Conservation (phyloP, 2,113 vertebrate species). For the Dermatemys mawii region DNA sequence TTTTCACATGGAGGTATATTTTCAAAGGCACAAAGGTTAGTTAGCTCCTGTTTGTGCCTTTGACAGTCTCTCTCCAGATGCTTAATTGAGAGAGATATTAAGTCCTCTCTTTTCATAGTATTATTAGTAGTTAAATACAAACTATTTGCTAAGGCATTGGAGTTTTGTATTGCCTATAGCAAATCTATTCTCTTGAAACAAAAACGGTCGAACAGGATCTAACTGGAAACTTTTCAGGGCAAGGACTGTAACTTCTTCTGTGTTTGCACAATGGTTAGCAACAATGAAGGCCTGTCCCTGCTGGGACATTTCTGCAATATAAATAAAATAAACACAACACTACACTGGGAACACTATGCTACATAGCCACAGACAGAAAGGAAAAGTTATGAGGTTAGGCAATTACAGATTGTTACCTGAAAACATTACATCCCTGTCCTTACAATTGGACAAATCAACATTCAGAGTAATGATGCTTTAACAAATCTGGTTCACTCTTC, state of each 20-base stretch:
- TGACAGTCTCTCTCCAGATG: not conserved
- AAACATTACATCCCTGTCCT: not conserved
- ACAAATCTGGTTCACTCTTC: not conserved
- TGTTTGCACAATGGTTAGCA: not conserved
- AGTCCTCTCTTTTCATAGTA: not conserved
- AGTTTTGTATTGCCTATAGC: not conserved
- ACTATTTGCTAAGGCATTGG: not conserved
- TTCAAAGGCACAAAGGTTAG: not conserved
- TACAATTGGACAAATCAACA: not conserved
- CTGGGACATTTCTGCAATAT: not conserved
- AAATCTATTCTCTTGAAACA: not conserved
- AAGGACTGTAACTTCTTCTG: not conserved
- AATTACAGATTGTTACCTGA: not conserved
- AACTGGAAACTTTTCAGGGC: not conserved
- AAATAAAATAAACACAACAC: not conserved
- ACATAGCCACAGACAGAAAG: not conserved
- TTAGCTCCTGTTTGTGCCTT: not conserved
- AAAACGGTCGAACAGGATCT: not conserved
- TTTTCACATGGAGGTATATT: not conserved
- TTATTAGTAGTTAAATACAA: not conserved
- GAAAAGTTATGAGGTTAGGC: rapidly evolving
- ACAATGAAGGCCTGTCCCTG: not conserved
- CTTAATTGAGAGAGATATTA: not conserved
- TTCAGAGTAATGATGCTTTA: rapidly evolving
- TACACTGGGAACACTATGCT: not conserved